A percentile compares a stretch with the other conserved stretches of the same genome.
Evolutionary conservation across 2,797 vertebrate genomes (phyloP).

Genomic region (Spinibarbus caldwelli): DNA sequence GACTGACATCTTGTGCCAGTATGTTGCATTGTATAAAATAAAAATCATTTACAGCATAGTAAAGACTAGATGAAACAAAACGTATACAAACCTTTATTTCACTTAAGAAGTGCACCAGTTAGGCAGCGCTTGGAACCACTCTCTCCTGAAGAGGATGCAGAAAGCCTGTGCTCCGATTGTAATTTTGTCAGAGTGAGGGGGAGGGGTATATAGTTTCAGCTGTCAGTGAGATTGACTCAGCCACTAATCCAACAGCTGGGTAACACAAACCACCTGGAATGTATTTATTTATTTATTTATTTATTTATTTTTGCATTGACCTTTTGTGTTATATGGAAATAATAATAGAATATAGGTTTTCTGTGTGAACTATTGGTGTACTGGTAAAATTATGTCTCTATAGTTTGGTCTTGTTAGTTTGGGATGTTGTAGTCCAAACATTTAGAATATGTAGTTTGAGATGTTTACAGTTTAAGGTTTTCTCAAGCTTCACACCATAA

Average conservation of each 20-base stretch:
- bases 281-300: too few relatives aligned
- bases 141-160: too few relatives aligned
- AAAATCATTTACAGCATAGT: too few relatives aligned
- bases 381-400: not conserved
- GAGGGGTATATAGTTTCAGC: not conserved
- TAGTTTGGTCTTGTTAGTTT: not conserved
- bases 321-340: not conserved
- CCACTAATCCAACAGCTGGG: not conserved
- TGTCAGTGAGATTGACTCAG: not conserved
- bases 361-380: not conserved
- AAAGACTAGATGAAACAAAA: too few relatives aligned
- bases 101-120: too few relatives aligned
- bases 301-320: not conserved
- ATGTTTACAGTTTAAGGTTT: not conserved
- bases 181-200: not conserved
- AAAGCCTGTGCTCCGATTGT: not conserved
- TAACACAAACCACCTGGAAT: not conserved
- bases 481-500: not conserved
- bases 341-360: not conserved
- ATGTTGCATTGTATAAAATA: too few relatives aligned
- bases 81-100: too few relatives aligned
- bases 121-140: too few relatives aligned
- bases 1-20: too few relatives aligned
- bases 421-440: not conserved
- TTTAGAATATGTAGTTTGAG: not conserved